A percentile compares a stretch with the other conserved stretches of the same genome.
These are phyloP conservation scores for Patiria miniata DNA, from an alignment of 35 echinoderm and acorn worm genomes.

Conservation along the genomic window DNA sequence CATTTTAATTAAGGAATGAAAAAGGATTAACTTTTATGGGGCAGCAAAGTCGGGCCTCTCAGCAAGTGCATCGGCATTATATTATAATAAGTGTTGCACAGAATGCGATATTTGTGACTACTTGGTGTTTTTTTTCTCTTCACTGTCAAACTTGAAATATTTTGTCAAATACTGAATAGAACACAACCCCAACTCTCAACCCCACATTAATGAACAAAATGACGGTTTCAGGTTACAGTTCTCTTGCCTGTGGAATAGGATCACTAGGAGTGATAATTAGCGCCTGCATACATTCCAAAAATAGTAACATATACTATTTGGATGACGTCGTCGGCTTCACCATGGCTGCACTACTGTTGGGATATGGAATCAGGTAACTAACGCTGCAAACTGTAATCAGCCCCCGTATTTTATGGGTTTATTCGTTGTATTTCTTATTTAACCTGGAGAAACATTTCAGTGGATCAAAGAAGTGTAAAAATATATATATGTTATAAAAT, in stretches of 20 bases:
- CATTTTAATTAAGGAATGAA: not conserved
- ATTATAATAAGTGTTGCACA: not conserved
- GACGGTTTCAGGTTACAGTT: conserved; percentile 1
- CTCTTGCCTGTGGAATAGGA: not conserved
- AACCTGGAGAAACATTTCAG: no score
- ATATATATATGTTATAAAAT: no score
- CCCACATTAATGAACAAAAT: not conserved
- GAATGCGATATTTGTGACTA: not conserved
- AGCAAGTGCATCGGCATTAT: not conserved
- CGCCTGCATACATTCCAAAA: not conserved
- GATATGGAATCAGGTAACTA: conserved; percentile 1
- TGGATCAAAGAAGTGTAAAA: no score
- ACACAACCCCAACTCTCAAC: not conserved
- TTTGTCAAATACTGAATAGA: not conserved
- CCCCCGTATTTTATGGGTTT: no score
- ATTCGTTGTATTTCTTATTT: no score
- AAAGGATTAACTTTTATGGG: not conserved
- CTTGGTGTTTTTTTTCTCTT: not conserved
- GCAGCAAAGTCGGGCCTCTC: not conserved
- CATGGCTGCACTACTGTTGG: not conserved
- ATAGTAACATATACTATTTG: not conserved
- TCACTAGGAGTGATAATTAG: not conserved
- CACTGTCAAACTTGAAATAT: not conserved
- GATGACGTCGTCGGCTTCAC: not conserved
- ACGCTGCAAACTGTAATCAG: not conserved